Percentiles rank a stretch among this genome's conserved stretches.
phyloP scores from a whole-genome alignment of 2,113 vertebrate genomes.

The Merops nubicus region DNA sequence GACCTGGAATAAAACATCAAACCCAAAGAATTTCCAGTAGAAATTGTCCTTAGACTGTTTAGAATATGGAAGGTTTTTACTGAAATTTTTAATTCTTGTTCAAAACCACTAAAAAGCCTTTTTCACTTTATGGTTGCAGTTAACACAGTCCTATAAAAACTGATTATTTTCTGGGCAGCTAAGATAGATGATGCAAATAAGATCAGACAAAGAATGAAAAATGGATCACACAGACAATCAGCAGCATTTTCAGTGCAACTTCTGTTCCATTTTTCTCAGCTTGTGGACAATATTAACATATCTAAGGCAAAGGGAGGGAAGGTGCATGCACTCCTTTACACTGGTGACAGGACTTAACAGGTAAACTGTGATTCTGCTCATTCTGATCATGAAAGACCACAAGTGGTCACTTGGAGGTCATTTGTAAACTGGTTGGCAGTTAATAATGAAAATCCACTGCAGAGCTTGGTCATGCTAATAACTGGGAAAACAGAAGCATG shows the following conservation, averaged over 20 bases:
- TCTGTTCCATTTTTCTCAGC: not conserved
- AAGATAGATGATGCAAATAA: not conserved
- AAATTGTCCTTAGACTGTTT: not conserved
- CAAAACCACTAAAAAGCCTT: not conserved
- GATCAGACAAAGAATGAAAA: not conserved
- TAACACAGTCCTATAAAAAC: not conserved
- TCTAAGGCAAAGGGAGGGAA: not conserved
- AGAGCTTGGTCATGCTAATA: not conserved
- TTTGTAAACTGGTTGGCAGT: rapidly evolving
- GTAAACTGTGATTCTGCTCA: rapidly evolving
- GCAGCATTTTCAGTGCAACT: not conserved
- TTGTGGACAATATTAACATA: not conserved
- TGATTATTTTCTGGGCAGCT: not conserved
- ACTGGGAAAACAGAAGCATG: not conserved
- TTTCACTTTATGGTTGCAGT: not conserved
- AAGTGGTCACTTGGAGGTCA: not conserved
- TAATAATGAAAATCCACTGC: not conserved
- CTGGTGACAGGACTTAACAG: not conserved
- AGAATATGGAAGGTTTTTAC: not conserved
- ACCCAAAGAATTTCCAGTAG: not conserved
- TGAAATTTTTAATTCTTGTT: not conserved
- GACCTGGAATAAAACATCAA: not conserved
- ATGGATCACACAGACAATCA: not conserved
- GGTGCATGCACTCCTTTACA: rapidly evolving
- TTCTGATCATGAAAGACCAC: not conserved